phyloP scores from a whole-genome alignment of 2,797 vertebrate genomes.

The Carcharodon carcharias region DNA sequence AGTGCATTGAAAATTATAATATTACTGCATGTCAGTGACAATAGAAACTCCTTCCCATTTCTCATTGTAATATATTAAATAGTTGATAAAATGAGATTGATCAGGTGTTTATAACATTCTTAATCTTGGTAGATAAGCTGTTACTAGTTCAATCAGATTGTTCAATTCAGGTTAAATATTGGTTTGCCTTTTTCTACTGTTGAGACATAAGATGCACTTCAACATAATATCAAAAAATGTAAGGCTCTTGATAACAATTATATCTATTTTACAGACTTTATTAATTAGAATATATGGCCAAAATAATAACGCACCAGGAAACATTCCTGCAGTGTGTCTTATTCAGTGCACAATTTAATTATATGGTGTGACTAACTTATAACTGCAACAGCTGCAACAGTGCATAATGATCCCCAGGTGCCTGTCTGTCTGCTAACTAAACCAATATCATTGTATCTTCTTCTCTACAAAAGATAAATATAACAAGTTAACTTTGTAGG shows the following conservation, averaged over 20 bases:
- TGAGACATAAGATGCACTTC: not conserved
- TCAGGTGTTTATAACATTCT: not conserved
- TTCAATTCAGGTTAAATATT: not conserved
- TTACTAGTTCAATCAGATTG: not conserved
- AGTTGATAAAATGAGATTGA: not conserved
- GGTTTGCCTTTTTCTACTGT: not conserved
- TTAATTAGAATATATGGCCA: not conserved
- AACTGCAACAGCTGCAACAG: not conserved
- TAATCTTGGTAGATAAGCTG: not conserved
- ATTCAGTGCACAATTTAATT: slow-evolving; percentile 10
- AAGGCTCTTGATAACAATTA: not conserved
- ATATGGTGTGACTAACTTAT: not conserved
- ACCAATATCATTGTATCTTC: not conserved
- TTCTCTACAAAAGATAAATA: not conserved
- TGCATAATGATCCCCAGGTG: slow-evolving; percentile 1
- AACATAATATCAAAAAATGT: not conserved
- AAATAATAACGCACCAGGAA: not conserved
- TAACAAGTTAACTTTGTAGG: not conserved
- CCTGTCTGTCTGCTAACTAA: not conserved
- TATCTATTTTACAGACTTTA: not conserved
- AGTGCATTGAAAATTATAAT: not conserved
- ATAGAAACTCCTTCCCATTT: not conserved
- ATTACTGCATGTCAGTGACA: not conserved
- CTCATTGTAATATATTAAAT: not conserved
- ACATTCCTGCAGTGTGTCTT: not conserved